Percentiles rank a stretch among this genome's conserved stretches.
Evolutionary conservation across 1,140 invertebrate species (phyloP).

Genomic region (Drosophila ananassae): DNA sequence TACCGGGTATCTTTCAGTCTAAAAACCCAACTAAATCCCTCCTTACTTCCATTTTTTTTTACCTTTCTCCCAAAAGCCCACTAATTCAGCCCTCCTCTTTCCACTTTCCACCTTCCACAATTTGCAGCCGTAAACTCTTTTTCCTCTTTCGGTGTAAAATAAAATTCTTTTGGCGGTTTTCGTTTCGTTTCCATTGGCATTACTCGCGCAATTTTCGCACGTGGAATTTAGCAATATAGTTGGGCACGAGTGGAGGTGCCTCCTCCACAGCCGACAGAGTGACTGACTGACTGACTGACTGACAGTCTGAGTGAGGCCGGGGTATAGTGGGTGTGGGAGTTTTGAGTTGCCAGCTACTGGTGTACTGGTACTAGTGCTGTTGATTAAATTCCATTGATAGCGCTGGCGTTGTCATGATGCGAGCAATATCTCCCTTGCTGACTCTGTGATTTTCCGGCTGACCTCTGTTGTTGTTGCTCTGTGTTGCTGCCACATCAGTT

Average conservation of each 20-base stretch:
- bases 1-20: too few species aligned
- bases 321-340: constrained; percentile 24
- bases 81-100: neutral
- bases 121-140: constrained; percentile 17
- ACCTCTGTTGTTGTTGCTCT: constrained; percentile 44
- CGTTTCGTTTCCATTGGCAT: constrained; percentile 62
- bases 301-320: too few species aligned
- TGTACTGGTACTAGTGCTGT: constrained; percentile 42
- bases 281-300: constrained; percentile 5
- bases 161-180: constrained; percentile 66
- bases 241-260: constrained; percentile 28
- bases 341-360: constrained; percentile 15
- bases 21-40: too few species aligned
- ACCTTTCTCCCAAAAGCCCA: neutral
- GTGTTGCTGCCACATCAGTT: constrained; percentile 19
- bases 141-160: constrained; percentile 26
- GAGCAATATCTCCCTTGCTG: constrained; percentile 18
- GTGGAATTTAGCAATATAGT: constrained; percentile 79
- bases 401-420: constrained; percentile 59
- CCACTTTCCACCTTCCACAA: neutral
- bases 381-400: constrained; percentile 79
- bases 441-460: constrained; percentile 71
- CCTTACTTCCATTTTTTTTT: neutral
- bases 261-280: constrained; percentile 11
- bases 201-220: constrained; percentile 79